These are phyloP conservation scores for Apteryx owenii DNA, from an alignment of 2,113 vertebrate genomes.

Conservation along the genomic window DNA sequence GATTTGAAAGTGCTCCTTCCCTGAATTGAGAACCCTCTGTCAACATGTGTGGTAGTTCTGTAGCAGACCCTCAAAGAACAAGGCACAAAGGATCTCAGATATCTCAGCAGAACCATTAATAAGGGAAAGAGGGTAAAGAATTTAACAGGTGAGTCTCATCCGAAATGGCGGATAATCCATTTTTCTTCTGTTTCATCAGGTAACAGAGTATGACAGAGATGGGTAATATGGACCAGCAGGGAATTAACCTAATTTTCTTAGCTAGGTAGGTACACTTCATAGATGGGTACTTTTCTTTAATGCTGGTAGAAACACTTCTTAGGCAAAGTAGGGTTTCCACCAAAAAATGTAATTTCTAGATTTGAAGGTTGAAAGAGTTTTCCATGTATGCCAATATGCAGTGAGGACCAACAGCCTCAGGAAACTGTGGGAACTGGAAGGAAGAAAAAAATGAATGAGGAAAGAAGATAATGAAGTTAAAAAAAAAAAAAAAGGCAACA, in stretches of 20 bases:
- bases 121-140: background rate
- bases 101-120: background rate
- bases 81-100: background rate
- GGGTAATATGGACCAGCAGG: background rate
- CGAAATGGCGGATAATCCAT: background rate
- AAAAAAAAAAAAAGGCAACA: too few relatives aligned
- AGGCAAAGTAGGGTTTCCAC: background rate
- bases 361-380: background rate
- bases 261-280: background rate
- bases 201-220: background rate
- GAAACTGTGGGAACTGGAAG: background rate
- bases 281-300: background rate
- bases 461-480: background rate
- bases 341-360: background rate
- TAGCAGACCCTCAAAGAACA: background rate
- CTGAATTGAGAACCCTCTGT: background rate
- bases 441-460: background rate
- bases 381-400: background rate
- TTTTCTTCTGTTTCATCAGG: background rate
- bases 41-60: background rate
- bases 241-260: background rate
- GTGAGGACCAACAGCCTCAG: background rate
- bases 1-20: background rate
- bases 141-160: rapidly evolving
- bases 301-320: background rate